A percentile compares a stretch with the other conserved stretches of the same genome.
Evolutionary conservation across 1,140 invertebrate species (phyloP).

Genomic region (Drosophila setifemur): DNA sequence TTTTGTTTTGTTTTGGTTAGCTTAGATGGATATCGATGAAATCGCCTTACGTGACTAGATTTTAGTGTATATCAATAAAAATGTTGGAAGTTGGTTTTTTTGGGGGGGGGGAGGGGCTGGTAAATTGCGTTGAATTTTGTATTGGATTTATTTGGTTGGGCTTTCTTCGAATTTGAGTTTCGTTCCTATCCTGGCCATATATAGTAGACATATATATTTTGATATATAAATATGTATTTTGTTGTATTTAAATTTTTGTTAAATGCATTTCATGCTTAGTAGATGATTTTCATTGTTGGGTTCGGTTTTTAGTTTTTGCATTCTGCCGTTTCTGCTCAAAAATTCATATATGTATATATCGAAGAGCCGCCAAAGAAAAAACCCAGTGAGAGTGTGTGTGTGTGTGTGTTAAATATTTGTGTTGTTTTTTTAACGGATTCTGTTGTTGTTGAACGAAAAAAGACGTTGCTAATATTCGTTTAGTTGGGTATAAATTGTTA

Average conservation of each 20-base stretch:
- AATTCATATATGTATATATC: slow-evolving; percentile 11
- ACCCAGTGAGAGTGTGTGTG: slow-evolving; percentile 3
- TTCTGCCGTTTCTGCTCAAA: slow-evolving; percentile 2
- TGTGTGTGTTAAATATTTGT: slow-evolving; percentile 4
- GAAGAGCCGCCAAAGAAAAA: neutral
- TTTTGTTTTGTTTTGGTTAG: slow-evolving; percentile 6
- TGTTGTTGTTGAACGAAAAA: slow-evolving; percentile 4
- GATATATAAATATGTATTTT: slow-evolving; percentile 31
- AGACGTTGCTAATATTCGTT: slow-evolving; percentile 45
- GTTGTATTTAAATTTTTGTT: slow-evolving; percentile 50
- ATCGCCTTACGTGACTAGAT: slow-evolving; percentile 40
- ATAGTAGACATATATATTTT: slow-evolving; percentile 10
- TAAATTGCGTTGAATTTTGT: too few relatives aligned
- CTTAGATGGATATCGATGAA: slow-evolving; percentile 44
- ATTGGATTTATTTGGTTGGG: slow-evolving; percentile 28
- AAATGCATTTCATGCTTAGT: slow-evolving; percentile 78
- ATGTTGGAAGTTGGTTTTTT: slow-evolving; percentile 60
- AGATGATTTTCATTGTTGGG: slow-evolving; percentile 68
- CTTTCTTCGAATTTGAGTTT: slow-evolving; percentile 8
- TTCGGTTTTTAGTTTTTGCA: slow-evolving; percentile 32
- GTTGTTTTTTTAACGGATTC: neutral
- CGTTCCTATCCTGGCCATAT: slow-evolving; percentile 22
- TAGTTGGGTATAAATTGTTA: slow-evolving; percentile 54
- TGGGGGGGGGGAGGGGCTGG: slow-evolving; percentile 8
- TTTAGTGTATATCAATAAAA: slow-evolving; percentile 56